Evolutionary conservation across 2,797 vertebrate species (phyloP).

Genomic region (Urophycis tenuis): DNA sequence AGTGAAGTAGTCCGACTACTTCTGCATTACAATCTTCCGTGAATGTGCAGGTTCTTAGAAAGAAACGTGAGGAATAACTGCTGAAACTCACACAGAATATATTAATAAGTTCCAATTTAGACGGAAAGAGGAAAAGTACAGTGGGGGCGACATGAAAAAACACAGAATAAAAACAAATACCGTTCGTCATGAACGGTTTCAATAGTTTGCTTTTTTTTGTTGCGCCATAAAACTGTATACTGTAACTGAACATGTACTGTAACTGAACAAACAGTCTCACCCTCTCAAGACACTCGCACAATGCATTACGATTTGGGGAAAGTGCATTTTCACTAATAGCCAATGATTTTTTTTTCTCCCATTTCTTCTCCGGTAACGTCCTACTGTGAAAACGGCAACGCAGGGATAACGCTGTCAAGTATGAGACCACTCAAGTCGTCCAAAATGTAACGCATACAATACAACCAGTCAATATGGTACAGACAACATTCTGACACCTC

Average conservation of each 20-base stretch:
- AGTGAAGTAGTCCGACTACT: conserved; percentile 42
- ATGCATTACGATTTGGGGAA: conserved; percentile 54
- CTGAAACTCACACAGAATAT: conserved; percentile 55
- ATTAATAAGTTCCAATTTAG: conserved; percentile 51
- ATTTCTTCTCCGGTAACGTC: conserved; percentile 49
- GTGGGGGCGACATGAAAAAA: conserved; percentile 57
- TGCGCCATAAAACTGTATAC: conserved; percentile 46
- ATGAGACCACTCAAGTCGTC: conserved; percentile 73
- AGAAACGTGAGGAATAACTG: conserved; percentile 43
- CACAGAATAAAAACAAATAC: not conserved
- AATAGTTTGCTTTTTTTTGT: conserved; percentile 49
- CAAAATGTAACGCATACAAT: conserved; percentile 66
- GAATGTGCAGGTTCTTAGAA: conserved; percentile 51
- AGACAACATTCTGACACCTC: conserved; percentile 57
- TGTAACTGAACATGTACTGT: conserved; percentile 32
- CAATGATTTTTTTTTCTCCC: conserved; percentile 31
- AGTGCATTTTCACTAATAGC: conserved; percentile 64
- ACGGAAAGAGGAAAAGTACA: conserved; percentile 62
- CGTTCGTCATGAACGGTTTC: conserved; percentile 23
- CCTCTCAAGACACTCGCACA: not conserved
- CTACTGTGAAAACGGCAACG: conserved; percentile 55
- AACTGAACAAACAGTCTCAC: conserved; percentile 21
- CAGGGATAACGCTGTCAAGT: conserved; percentile 69
- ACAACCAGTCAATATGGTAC: conserved; percentile 70
- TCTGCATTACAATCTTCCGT: conserved; percentile 40